Evolutionary conservation across 2,888 invertebrate genomes (phyloP).

Genomic region (Schizaphis graminum): DNA sequence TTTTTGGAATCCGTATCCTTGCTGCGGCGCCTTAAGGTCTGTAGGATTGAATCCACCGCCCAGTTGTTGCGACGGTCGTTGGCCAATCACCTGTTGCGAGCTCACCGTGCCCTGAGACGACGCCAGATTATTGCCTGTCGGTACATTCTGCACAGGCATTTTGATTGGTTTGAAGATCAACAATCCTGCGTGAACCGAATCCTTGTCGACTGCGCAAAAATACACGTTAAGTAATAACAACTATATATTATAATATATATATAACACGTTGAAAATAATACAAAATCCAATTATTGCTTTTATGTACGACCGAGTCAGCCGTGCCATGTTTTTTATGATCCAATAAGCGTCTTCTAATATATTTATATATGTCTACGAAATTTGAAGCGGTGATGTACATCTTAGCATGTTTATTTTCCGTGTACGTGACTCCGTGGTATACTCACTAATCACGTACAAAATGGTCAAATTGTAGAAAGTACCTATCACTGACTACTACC

Average conservation of each 20-base stretch:
- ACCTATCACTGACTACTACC: background rate
- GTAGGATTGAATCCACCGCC: background rate
- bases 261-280: background rate
- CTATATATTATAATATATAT: background rate
- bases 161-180: conserved; percentile 71
- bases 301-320: background rate
- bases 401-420: background rate
- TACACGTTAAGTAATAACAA: background rate
- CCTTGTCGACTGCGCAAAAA: conserved; percentile 67
- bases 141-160: conserved; percentile 53
- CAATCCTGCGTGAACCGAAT: conserved; percentile 70
- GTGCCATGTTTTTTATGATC: background rate
- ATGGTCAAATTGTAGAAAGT: conserved; percentile 49
- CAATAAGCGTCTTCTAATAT: background rate
- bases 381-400: background rate
- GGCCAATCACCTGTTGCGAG: background rate
- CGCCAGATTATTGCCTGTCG: background rate
- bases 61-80: background rate
- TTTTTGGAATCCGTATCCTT: background rate
- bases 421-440: conserved; percentile 23
- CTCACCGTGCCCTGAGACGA: background rate
- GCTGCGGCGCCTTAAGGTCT: background rate
- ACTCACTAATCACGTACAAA: background rate
- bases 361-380: background rate
- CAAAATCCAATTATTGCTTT: background rate